phyloP scores from a whole-genome alignment of 1,140 invertebrate species.

The Drosophila murphyi region DNA sequence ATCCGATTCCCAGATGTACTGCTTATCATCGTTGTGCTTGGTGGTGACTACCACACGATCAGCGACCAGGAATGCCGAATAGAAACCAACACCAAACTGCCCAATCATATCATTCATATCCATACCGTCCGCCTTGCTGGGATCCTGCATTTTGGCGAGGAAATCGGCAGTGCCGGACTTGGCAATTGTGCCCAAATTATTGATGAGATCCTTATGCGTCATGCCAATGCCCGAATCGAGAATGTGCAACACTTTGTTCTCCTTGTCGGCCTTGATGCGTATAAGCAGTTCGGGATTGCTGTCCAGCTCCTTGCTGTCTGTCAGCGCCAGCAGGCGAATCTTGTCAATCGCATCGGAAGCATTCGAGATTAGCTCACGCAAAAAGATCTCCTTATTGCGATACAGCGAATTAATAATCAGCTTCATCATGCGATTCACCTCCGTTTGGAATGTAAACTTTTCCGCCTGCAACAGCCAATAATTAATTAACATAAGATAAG shows the following conservation, averaged over 20 bases:
- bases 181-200: constrained; percentile 99
- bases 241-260: constrained; percentile 96
- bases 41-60: constrained; percentile 96
- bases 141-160: constrained; percentile 95
- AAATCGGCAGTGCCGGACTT: constrained; percentile 99
- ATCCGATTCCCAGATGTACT: constrained; percentile 99
- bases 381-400: constrained; percentile 99
- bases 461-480: constrained; percentile 87
- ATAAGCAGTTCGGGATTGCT: constrained; percentile 94
- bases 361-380: constrained; percentile 98
- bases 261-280: constrained; percentile 98
- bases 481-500: not conserved
- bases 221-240: constrained; percentile 99
- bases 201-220: constrained; percentile 97
- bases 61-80: constrained; percentile 98
- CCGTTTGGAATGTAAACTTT: constrained; percentile 97
- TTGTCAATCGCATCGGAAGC: constrained; percentile 98
- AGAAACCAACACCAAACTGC: constrained; percentile 99
- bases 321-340: constrained; percentile 96
- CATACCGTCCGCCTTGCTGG: constrained; percentile 75
- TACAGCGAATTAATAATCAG: constrained; percentile 99
- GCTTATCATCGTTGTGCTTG: constrained; percentile 97
- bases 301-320: constrained; percentile 91
- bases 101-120: constrained; percentile 95
- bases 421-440: constrained; percentile 99